Base-by-base conservation (phyloP, 2,797 vertebrate genomes). In the Hippopotamyrus pictus region DNA sequence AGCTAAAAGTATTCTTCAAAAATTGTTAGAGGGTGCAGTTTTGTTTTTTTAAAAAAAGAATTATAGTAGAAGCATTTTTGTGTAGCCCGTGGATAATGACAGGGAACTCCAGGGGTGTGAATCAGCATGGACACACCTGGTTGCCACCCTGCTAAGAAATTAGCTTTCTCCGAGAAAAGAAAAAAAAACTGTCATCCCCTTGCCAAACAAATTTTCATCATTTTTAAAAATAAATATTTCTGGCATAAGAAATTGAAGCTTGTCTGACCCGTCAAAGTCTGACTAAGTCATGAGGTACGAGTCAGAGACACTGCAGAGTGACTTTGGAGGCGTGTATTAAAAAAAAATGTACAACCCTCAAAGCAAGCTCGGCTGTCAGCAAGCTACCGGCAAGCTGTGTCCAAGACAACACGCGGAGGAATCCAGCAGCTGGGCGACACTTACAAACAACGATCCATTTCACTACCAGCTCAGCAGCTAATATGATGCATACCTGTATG, bases 191-290 rank as follows among this genome's bases (percentile, higher is more conserved):
- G 14, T 59, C 51, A 7, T 57, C 93, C 92, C 95, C 93, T 94
- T 94, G 92, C 90, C 93, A 90, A 91, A 93, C 93, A 92, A 91
- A 93, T 94, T 92, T 90, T 91, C 92, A 93, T 94, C 84, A 90
- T 91, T 91, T 89, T 93, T 93, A 93, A 93, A 91, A 92, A 86
- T n/a, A 79, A 88, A 79, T 62, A 50, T 84, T 84, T 83, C 92
- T 92, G 94, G 94, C 94, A 94, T 88, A 69, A 90, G 93, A 94
- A 94, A 95, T 93, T 94, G 93, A 94, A 95, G 93, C 93, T 73
- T 92, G 92, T 94, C 93, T 88, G 89, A 11, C 93, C 91, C 93
- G 94, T 95, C 94, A 95, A 93, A 91, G 93, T 90, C 91, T 93
- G 93, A 90, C 91, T 90, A 90, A 92, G 93, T 94, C 92, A 92